Conservation (phyloP, 2,113 vertebrate species). For the Epinephelus cyanopodus region DNA sequence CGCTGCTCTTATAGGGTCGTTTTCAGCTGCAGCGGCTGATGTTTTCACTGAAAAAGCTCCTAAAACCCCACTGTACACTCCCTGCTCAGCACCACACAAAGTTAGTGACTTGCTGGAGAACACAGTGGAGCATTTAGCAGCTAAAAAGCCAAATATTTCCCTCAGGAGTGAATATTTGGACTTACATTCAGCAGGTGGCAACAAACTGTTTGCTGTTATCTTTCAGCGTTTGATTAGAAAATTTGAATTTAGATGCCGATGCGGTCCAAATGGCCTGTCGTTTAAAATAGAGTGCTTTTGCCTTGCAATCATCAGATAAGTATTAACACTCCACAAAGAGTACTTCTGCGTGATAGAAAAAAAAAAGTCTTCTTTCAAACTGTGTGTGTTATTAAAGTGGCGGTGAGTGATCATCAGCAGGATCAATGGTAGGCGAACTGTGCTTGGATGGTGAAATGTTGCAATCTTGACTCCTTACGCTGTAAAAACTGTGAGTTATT, state of each 20-base stretch:
- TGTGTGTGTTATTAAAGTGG: conserved; percentile 9
- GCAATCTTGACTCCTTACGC: conserved; percentile 34
- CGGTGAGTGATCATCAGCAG: conserved; percentile 1
- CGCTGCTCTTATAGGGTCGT: background rate
- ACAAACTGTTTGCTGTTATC: too few species aligned
- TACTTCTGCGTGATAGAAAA: background rate
- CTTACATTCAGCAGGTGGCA: too few species aligned
- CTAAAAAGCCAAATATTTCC: too few species aligned
- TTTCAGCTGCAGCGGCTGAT: background rate
- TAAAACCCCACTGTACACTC: too few species aligned
- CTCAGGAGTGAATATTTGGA: too few species aligned
- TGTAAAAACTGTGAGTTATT: conserved; percentile 58
- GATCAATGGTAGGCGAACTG: conserved; percentile 26
- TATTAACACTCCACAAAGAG: background rate
- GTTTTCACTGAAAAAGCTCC: background rate
- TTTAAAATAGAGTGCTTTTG: background rate
- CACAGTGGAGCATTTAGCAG: too few species aligned
- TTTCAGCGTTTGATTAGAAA: background rate
- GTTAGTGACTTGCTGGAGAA: too few species aligned
- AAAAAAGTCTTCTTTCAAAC: conserved; percentile 19
- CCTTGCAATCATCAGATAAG: background rate
- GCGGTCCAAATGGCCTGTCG: background rate
- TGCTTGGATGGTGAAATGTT: conserved; percentile 44
- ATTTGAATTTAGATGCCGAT: background rate
- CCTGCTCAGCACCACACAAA: too few species aligned